Percentiles rank a stretch among this genome's conserved stretches.
phyloP scores from a whole-genome alignment of 1,140 invertebrate genomes.

The Pseudomyrmex gracilis region DNA sequence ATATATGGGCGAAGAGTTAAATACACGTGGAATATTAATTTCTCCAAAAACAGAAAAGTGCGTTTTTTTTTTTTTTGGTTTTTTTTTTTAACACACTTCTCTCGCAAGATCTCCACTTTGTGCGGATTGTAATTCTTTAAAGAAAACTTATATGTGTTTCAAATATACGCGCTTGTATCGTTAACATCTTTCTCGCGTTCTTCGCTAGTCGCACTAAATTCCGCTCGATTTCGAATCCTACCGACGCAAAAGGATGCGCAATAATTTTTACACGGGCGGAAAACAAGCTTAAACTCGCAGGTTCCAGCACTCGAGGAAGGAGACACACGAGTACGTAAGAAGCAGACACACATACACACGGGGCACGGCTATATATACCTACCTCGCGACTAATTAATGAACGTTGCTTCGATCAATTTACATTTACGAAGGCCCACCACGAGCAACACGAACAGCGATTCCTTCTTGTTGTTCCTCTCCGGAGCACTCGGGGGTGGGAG shows the following conservation, averaged over 20 bases:
- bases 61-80: too few species aligned
- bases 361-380: constrained; percentile 60
- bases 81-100: not conserved
- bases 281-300: constrained; percentile 18
- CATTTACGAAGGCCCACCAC: constrained; percentile 70
- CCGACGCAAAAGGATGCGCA: not conserved
- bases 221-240: not conserved
- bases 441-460: constrained; percentile 48
- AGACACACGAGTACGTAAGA: constrained; percentile 34
- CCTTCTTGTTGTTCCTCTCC: not conserved
- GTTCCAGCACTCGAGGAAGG: constrained; percentile 9
- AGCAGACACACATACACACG: not conserved
- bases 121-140: not conserved
- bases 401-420: constrained; percentile 77
- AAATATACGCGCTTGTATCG: not conserved
- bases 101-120: not conserved
- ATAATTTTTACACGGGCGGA: constrained; percentile 13
- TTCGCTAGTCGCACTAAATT: not conserved
- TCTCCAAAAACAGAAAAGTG: not conserved
- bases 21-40: not conserved
- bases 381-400: constrained; percentile 78
- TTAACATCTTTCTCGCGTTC: constrained; percentile 5
- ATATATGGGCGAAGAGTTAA: not conserved
- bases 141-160: not conserved
- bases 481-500: constrained; percentile 16